Base-by-base conservation (phyloP, 2,797 vertebrate genomes). In the Protosalanx chinensis region DNA sequence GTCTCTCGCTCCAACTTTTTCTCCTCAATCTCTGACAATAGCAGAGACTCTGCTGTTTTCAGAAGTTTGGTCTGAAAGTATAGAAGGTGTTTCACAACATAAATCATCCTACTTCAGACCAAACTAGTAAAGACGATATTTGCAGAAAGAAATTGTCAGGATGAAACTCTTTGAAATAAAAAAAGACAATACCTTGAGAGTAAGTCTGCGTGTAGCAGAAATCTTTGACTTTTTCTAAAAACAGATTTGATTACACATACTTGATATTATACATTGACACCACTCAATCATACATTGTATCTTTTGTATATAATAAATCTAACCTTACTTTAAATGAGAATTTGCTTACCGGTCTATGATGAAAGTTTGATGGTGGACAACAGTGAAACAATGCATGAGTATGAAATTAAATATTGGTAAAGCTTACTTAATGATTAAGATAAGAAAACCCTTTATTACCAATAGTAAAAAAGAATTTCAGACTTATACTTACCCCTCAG, bases 11-110 rank as follows among this genome's bases (percentile, higher is more conserved):
- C 90, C 0, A 58, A 69, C 79, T 84, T 79, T 67, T 72, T 87
- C n/a, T 83, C 79, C 75, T 82, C 82, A 1, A 3, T 71, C 76
- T 93, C 92, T 64, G 74, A 80, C 71, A 88, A 85, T 60, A 93
- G 79, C 85, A 91, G 85, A 12, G 88, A 84, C 0, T 74, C 77
- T 16, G 92, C 92, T 73, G 86, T 92, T 70, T 86, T 86, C 62
- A 93, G 84, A 74, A 93, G 81, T 75, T 89, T 90, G 64, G 85
- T 88, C 92, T 93, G 75, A 68, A 75, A 79, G 33, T 33, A 61
- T 12, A 32, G 23, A 13, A 29, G 59, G 29, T n/a, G 51, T 1
- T 16, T 53, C 51, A 53, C 51, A 53, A 53, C 16, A 53, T 53
- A 53, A 53, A 51, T 53, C 16, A 53, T n/a, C 18, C 51, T 53